Evolutionary conservation across 1,140 invertebrate genomes (phyloP).

Genomic region (Triops cancriformis): DNA sequence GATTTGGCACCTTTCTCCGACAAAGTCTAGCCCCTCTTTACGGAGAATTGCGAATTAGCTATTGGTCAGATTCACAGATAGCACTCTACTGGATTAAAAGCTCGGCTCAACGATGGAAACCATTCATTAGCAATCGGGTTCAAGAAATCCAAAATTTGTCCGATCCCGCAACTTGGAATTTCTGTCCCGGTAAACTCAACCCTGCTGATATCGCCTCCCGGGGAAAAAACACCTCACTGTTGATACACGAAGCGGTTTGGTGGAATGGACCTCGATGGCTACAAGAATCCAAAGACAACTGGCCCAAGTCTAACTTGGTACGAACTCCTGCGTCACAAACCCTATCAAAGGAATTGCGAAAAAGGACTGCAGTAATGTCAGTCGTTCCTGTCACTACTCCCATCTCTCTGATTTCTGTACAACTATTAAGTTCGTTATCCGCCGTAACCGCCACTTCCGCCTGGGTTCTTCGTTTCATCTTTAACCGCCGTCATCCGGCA

Average conservation of each 20-base stretch:
- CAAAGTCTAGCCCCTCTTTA: not conserved
- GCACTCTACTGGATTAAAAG: constrained; percentile 26
- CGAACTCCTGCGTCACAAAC: not conserved
- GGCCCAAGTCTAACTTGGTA: constrained; percentile 30
- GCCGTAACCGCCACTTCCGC: not conserved
- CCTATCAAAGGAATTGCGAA: not conserved
- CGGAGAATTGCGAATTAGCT: not conserved
- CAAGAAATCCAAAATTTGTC: constrained; percentile 21
- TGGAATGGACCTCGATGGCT: constrained; percentile 40
- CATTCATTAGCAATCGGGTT: constrained; percentile 23
- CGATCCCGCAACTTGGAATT: constrained; percentile 33
- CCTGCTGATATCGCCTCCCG: constrained; percentile 41
- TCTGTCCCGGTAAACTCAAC: constrained; percentile 39
- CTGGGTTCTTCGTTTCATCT: not conserved
- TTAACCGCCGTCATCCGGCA: not conserved
- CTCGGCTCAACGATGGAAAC: constrained; percentile 14
- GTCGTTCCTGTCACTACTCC: not conserved
- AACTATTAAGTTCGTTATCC: not conserved
- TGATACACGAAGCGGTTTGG: constrained; percentile 36
- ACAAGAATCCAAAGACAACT: constrained; percentile 26
- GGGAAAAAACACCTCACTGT: constrained; percentile 35
- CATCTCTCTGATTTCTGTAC: not conserved
- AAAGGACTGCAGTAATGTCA: not conserved
- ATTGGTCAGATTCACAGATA: constrained; percentile 25
- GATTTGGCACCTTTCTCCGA: not conserved